phyloP scores from a whole-genome alignment of 2,113 vertebrate genomes.

The Ceuthmochares aereus region DNA sequence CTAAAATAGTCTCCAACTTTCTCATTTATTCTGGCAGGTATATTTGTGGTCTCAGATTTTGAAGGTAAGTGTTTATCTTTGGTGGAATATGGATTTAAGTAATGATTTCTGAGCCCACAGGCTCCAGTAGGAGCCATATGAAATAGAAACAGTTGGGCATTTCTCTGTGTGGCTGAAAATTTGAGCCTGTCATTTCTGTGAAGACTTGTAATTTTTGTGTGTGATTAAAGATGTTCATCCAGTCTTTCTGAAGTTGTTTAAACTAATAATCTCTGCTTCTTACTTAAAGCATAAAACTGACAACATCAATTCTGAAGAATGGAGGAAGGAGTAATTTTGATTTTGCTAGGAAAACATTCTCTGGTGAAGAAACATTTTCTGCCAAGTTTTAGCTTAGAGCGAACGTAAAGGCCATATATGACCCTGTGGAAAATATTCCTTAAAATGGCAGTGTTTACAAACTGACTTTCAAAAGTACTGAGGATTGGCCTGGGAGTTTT shows the following conservation, averaged over 20 bases:
- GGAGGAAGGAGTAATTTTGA: neutral
- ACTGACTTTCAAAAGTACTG: neutral
- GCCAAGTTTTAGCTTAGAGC: neutral
- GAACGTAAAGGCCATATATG: neutral
- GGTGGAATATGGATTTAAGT: neutral
- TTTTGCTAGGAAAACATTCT: neutral
- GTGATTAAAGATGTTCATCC: neutral
- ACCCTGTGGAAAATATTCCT: neutral
- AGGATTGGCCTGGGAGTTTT: neutral
- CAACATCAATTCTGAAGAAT: neutral
- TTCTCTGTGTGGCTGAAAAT: neutral
- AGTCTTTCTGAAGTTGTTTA: neutral
- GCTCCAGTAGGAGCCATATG: fast-evolving
- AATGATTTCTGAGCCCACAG: neutral
- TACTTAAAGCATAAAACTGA: conserved; percentile 19
- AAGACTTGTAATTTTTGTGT: neutral
- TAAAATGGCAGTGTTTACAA: neutral
- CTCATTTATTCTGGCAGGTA: neutral
- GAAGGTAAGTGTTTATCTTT: neutral
- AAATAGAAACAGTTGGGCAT: neutral
- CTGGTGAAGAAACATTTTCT: neutral
- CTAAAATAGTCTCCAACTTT: neutral
- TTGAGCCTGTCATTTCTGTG: neutral
- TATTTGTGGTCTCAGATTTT: neutral
- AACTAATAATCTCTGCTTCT: conserved; percentile 7